phyloP scores from a whole-genome alignment of 1,140 invertebrate genomes.

The Asbolus verrucosus region DNA sequence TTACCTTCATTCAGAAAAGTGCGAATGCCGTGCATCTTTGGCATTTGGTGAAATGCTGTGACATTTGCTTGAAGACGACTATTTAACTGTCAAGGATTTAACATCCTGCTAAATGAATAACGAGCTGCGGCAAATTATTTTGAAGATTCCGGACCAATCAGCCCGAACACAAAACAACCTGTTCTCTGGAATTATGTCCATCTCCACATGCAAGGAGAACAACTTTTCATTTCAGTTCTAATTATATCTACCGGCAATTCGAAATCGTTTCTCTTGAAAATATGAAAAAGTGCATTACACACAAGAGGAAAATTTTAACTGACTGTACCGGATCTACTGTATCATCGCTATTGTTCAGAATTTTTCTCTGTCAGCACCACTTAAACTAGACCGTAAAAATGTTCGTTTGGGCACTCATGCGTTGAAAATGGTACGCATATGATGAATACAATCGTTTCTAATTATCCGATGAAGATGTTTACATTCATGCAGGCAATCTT shows the following conservation, averaged over 20 bases:
- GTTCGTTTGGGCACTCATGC: neutral
- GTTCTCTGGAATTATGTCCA: slow-evolving; percentile 17
- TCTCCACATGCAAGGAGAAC: slow-evolving; percentile 34
- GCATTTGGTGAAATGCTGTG: neutral
- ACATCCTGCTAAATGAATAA: neutral
- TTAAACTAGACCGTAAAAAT: slow-evolving; percentile 29
- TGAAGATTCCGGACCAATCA: neutral
- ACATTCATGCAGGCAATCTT: slow-evolving; percentile 2
- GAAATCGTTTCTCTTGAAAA: slow-evolving; percentile 21
- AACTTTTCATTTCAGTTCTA: slow-evolving; percentile 41
- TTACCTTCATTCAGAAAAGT: no score
- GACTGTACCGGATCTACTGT: no score
- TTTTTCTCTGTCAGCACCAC: no score
- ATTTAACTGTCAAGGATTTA: slow-evolving; percentile 14
- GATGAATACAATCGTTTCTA: slow-evolving; percentile 26
- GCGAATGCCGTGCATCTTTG: no score
- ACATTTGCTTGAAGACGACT: slow-evolving; percentile 14
- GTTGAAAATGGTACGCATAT: slow-evolving; percentile 23
- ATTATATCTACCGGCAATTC: neutral
- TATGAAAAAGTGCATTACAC: neutral
- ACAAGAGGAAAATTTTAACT: neutral
- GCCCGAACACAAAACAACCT: neutral
- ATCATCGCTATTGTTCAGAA: no score
- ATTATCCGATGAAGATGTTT: slow-evolving; percentile 4
- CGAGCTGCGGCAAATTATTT: neutral